A percentile compares a stretch with the other conserved stretches of the same genome.
These are phyloP conservation scores for Nemopilema nomurai DNA, from an alignment of 30 jellyfish, hydroid and myxozoan genomes.

Conservation along the genomic window DNA sequence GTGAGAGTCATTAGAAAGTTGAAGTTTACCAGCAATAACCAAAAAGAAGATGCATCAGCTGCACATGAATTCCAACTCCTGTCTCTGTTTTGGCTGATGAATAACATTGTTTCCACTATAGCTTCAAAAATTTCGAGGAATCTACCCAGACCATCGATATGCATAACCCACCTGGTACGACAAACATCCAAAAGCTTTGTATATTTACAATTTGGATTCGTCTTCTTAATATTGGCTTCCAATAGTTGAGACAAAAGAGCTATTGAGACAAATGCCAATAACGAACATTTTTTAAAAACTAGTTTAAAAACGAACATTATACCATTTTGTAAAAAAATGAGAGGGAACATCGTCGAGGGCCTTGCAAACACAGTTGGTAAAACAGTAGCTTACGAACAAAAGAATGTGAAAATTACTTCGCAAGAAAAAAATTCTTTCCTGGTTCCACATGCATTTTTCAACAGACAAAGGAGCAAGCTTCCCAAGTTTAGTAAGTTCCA, in stretches of 20 bases:
- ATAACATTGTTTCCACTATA: constrained; percentile 15
- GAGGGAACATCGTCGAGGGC: background rate
- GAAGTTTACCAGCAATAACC: background rate
- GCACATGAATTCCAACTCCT: background rate
- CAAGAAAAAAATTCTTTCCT: background rate
- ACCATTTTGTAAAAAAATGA: background rate
- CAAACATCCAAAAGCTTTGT: constrained; percentile 49
- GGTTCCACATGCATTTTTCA: background rate
- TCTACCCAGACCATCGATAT: constrained; percentile 45
- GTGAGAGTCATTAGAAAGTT: background rate
- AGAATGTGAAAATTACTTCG: background rate
- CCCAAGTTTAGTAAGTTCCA: background rate
- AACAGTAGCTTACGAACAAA: background rate
- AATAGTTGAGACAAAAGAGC: too few relatives aligned
- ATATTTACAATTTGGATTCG: constrained; percentile 9
- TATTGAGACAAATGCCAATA: too few relatives aligned
- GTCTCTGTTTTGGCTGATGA: background rate
- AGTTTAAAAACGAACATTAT: too few relatives aligned
- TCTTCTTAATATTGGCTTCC: background rate
- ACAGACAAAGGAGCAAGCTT: background rate
- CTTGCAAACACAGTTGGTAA: background rate
- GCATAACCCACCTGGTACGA: constrained; percentile 64
- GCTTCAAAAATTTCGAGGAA: constrained; percentile 39
- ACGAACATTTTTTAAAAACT: too few relatives aligned
- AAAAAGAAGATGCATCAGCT: background rate